These are phyloP conservation scores for Brachionus paranguensis DNA, from an alignment of 1,140 invertebrate genomes.

Conservation along the genomic window DNA sequence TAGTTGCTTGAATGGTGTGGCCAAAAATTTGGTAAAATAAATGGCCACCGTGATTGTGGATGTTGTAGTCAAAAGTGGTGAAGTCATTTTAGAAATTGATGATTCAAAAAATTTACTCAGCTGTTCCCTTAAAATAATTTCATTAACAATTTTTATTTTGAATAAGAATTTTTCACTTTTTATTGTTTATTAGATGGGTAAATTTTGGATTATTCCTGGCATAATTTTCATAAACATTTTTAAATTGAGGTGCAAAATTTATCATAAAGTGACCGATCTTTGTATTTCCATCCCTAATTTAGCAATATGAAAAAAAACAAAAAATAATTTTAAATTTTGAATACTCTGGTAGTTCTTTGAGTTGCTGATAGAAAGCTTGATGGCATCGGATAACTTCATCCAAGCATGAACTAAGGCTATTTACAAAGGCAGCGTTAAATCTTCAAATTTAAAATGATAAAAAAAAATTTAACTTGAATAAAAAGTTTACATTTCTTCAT, in stretches of 20 bases:
- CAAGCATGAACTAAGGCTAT: neutral
- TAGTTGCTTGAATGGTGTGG: slow-evolving; percentile 27
- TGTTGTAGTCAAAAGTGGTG: neutral
- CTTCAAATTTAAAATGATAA: neutral
- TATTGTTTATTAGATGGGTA: slow-evolving; percentile 80
- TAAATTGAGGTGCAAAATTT: slow-evolving; percentile 74
- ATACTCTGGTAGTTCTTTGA: slow-evolving; percentile 1
- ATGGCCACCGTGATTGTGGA: neutral
- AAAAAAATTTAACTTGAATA: neutral
- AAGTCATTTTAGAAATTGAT: neutral
- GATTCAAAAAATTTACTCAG: slow-evolving; percentile 25
- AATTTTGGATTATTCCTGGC: slow-evolving; percentile 85
- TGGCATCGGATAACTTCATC: neutral
- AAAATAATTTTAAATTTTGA: neutral
- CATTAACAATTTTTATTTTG: neutral
- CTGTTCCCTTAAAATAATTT: neutral
- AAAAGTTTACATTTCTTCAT: slow-evolving; percentile 13
- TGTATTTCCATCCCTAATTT: neutral
- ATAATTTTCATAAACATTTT: slow-evolving; percentile 76
- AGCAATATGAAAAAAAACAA: neutral
- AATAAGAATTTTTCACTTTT: slow-evolving; percentile 62
- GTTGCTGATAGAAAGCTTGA: neutral
- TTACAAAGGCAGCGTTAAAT: neutral
- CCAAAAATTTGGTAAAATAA: slow-evolving; percentile 19
- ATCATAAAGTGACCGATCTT: slow-evolving; percentile 85